A percentile compares a stretch with the other conserved stretches of the same genome.
phyloP scores from a whole-genome alignment of 2,797 vertebrate species.

The Falco columbarius region DNA sequence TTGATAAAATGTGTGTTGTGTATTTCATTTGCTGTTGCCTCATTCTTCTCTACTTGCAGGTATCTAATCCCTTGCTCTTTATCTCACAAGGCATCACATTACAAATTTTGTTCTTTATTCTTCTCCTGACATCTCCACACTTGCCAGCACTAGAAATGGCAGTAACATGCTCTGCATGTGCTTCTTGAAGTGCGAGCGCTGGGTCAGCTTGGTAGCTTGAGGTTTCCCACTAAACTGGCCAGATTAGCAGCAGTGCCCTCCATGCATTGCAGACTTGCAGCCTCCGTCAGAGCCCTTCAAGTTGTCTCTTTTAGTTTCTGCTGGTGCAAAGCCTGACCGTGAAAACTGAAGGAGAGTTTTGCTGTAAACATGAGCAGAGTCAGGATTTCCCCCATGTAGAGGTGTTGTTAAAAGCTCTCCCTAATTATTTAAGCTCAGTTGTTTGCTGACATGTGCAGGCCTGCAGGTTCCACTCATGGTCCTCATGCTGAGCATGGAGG shows the following conservation, averaged over 20 bases:
- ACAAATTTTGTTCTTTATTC: not conserved
- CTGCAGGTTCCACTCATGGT: not conserved
- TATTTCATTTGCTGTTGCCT: not conserved
- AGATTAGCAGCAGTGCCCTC: not conserved
- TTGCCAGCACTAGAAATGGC: not conserved
- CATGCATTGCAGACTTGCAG: too few relatives aligned
- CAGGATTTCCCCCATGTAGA: not conserved
- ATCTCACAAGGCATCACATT: not conserved
- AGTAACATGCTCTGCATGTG: not conserved
- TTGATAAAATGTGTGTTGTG: not conserved
- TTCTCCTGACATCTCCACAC: not conserved
- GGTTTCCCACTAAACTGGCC: not conserved
- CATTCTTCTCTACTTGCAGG: not conserved
- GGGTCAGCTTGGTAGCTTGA: not conserved
- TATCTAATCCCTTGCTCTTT: not conserved
- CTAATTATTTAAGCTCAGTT: not conserved
- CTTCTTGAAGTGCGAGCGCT: not conserved
- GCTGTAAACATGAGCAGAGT: accelerated
- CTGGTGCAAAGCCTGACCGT: not conserved
- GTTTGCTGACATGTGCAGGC: not conserved
- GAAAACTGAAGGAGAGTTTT: not conserved
- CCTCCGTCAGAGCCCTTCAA: not conserved
- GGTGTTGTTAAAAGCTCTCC: not conserved
- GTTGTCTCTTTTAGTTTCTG: not conserved
- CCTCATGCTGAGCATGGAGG: not conserved